Base-by-base conservation (phyloP, 2,888 invertebrate genomes). In the Alloscopus bannaensis region DNA sequence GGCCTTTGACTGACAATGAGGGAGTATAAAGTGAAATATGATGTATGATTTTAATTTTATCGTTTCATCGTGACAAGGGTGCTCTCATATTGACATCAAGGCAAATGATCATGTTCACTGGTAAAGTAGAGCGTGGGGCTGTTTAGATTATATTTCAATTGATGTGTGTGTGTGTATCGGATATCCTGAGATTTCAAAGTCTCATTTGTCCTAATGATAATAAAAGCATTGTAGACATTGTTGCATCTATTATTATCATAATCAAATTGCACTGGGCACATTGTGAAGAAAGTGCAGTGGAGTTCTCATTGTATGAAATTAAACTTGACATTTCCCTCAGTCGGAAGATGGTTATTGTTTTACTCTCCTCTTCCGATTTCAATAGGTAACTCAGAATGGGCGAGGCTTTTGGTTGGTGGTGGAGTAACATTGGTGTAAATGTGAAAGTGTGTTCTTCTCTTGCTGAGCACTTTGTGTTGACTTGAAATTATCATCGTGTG, bases 311-410 rank as follows among this genome's bases (percentile, higher is more conserved):
- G n/a, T 36, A 29, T 65, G 2, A 70, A 70, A 78, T 78, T 70
- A 40, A 70, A 70, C 50, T 70, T 78, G 77, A 70, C 77, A 78
- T 78, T 70, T 78, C 55, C 64, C 40, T 42, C 20, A 62, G 42
- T 24, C 11, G 8, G 59, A 60, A 42, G 28, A 31, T 60, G 59
- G 40, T 66, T 62, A 69, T 77, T 77, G 76, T 77, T 77, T 77
- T 59, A 59, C 59, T 75, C 66, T 75, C 75, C 31, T 52, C 62
- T 52, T 52, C 62, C 62, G 36, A 60, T 71, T 50, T 24, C 20
- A 50, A 24, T 36, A 36, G 8, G 13, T 36, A 36, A 36, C 13
- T 36, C 13, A 8, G 13, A 36, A 36, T 8, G 36, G 36, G 6
- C 13, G 36, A 36, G 13, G 36, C 6, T 36, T 36, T 13, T 8